A percentile compares a stretch with the other conserved stretches of the same genome.
Evolutionary conservation across 2,113 vertebrate genomes (phyloP).

Genomic region (Rissa tridactyla): DNA sequence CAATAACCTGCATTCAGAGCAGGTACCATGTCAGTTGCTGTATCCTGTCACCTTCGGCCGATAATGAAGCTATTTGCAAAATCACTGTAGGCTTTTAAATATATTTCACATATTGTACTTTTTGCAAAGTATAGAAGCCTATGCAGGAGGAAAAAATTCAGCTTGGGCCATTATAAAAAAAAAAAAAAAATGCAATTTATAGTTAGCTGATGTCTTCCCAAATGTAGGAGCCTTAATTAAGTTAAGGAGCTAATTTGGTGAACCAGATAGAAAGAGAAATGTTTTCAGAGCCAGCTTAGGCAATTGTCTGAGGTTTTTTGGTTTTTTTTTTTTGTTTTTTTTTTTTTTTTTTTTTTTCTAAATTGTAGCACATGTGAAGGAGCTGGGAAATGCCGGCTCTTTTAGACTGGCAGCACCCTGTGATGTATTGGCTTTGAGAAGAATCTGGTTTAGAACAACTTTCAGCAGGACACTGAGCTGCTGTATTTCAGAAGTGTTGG

Average conservation of each 20-base stretch:
- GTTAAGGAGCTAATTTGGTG: not conserved
- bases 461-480: not conserved
- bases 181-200: not conserved
- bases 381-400: not conserved
- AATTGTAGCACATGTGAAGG: not conserved
- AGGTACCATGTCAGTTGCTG: not conserved
- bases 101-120: not conserved
- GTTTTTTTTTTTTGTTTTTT: not conserved
- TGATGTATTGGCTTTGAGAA: not conserved
- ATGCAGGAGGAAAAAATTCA: not conserved
- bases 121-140: not conserved
- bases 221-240: not conserved
- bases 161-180: not conserved
- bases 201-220: not conserved
- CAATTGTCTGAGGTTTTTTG: not conserved
- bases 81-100: not conserved
- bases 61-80: slow-evolving; percentile 16
- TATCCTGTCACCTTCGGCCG: slow-evolving; percentile 7
- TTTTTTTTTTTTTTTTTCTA: not conserved
- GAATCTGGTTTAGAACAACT: not conserved
- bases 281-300: not conserved
- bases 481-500: not conserved
- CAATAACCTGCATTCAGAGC: slow-evolving; percentile 34
- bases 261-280: not conserved
- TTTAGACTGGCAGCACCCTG: not conserved